Conservation (phyloP, 2,797 vertebrate species). For the Pempheris klunzingeri region DNA sequence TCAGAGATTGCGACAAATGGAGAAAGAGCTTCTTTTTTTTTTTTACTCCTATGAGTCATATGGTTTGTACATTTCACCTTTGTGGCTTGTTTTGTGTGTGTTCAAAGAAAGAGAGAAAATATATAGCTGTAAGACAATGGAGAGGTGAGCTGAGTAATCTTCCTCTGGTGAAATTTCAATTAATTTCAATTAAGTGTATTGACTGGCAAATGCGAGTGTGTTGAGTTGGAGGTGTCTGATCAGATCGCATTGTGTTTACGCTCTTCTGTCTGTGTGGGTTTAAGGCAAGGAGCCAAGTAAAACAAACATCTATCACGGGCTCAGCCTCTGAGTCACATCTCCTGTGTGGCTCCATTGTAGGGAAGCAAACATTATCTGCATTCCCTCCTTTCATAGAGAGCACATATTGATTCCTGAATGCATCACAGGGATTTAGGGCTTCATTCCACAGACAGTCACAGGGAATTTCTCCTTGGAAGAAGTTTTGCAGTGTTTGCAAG, state of each 20-base stretch:
- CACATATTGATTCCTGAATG: conserved; percentile 62
- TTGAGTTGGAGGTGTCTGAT: conserved; percentile 36
- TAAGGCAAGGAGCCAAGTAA: conserved; percentile 66
- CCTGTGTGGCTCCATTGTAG: conserved; percentile 61
- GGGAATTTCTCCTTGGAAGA: conserved; percentile 21
- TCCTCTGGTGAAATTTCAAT: conserved; percentile 16
- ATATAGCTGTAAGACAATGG: conserved; percentile 16
- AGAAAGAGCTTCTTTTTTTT: conserved; percentile 10
- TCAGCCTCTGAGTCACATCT: conserved; percentile 64
- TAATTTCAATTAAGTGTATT: conserved; percentile 10
- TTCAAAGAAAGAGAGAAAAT: conserved; percentile 16
- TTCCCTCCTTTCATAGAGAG: conserved; percentile 62
- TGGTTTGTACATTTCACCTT: conserved; percentile 34
- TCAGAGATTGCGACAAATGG: conserved; percentile 42
- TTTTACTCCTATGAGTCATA: conserved; percentile 31
- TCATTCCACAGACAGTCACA: conserved; percentile 35
- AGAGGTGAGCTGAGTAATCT: conserved; percentile 35
- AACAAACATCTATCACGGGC: conserved; percentile 63
- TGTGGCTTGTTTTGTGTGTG: conserved; percentile 30
- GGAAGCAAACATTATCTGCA: conserved; percentile 64
- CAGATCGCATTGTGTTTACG: conserved; percentile 39
- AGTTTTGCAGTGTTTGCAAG: conserved; percentile 21
- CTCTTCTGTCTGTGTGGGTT: conserved; percentile 41
- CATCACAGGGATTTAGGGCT: conserved; percentile 32
- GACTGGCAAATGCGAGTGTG: conserved; percentile 24